A percentile compares a stretch with the other conserved stretches of the same genome.
These are phyloP conservation scores for Megalonaias nervosa DNA, from an alignment of 1,140 invertebrate genomes.

Conservation along the genomic window DNA sequence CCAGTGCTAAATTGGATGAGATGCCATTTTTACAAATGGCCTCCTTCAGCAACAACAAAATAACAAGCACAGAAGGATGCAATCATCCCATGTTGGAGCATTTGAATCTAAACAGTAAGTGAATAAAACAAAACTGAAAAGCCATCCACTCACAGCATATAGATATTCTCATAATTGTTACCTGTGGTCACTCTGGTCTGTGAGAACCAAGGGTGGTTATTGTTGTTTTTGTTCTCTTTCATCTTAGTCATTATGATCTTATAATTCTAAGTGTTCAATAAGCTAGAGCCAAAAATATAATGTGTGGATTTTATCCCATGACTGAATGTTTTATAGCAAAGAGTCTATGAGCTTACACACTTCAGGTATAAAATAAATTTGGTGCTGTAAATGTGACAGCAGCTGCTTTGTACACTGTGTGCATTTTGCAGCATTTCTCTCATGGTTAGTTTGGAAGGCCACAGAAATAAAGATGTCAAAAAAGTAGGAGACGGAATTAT, in stretches of 20 bases:
- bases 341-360: no score
- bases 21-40: constrained; percentile 70
- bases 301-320: no score
- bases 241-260: neutral
- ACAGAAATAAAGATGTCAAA: no score
- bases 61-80: constrained; percentile 65
- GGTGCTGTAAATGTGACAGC: no score
- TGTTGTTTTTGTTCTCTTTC: neutral
- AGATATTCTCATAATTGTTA: neutral
- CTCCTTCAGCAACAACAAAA: constrained; percentile 68
- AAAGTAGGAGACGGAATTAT: no score
- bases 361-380: no score
- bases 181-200: neutral
- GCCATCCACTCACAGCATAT: neutral
- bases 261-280: no score
- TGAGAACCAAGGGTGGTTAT: neutral
- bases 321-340: no score
- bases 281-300: no score
- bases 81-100: constrained; percentile 70
- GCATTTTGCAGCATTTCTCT: no score
- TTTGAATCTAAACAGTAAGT: constrained; percentile 68
- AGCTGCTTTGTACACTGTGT: no score
- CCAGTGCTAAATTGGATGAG: constrained; percentile 64
- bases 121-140: neutral
- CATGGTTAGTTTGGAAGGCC: no score